These are phyloP conservation scores for Python bivittatus DNA, from an alignment of 2,113 vertebrate genomes.

Conservation along the genomic window DNA sequence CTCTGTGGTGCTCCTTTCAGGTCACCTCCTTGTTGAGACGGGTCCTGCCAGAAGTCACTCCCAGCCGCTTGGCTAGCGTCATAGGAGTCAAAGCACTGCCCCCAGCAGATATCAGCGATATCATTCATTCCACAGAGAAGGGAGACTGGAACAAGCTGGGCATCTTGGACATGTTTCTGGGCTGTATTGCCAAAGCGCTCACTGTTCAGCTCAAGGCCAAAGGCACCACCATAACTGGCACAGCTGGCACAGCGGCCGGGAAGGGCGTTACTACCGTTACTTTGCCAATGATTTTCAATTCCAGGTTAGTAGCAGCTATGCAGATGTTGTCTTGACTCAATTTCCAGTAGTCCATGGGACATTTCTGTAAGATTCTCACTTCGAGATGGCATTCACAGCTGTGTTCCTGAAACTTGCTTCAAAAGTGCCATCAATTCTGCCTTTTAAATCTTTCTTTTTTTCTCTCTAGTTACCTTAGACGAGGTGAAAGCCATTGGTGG, in stretches of 20 bases:
- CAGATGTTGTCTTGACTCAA: not conserved
- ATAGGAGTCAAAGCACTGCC: constrained; percentile 96
- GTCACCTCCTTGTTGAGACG: constrained; percentile 94
- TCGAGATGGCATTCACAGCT: not conserved
- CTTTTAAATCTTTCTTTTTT: not conserved
- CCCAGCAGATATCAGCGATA: constrained; percentile 97
- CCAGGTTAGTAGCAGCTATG: constrained; percentile 79
- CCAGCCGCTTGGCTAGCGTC: constrained; percentile 93
- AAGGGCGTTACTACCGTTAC: constrained; percentile 99
- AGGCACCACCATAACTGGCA: constrained; percentile 92
- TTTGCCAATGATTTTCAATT: constrained; percentile 98
- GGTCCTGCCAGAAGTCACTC: constrained; percentile 95
- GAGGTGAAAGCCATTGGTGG: constrained; percentile 99
- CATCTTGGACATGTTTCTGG: constrained; percentile 98
- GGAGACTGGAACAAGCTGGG: constrained; percentile 97
- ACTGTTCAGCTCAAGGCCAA: constrained; percentile 99
- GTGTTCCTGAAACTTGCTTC: not conserved
- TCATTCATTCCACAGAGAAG: constrained; percentile 98
- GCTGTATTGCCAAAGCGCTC: constrained; percentile 97
- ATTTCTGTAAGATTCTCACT: not conserved
- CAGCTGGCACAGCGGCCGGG: constrained; percentile 88
- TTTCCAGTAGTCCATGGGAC: not conserved
- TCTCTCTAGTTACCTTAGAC: constrained; percentile 86
- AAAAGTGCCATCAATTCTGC: not conserved
- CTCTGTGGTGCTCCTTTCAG: constrained; percentile 67